Conservation (phyloP, 2,797 vertebrate genomes). For the Pseudomugil tenellus region DNA sequence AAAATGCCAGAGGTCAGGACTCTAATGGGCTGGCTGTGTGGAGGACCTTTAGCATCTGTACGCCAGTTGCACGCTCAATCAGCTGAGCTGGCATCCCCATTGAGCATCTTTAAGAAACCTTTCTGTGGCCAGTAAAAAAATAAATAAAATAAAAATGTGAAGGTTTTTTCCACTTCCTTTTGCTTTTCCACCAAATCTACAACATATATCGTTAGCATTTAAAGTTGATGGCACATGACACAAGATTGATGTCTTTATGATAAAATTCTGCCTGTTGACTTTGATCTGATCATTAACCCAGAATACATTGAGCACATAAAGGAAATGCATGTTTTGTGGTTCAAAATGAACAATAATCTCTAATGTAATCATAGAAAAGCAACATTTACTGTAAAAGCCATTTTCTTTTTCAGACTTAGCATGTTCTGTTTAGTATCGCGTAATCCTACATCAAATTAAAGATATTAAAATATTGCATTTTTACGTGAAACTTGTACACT, state of each 20-base stretch:
- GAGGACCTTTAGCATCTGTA: background rate
- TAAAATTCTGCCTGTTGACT: too few species aligned
- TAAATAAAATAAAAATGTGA: too few species aligned
- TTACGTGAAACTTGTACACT: background rate
- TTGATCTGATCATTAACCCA: background rate
- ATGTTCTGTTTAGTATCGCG: background rate
- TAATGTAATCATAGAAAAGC: conserved; percentile 2
- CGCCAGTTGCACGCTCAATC: background rate
- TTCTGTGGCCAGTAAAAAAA: background rate
- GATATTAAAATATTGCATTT: background rate
- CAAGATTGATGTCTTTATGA: background rate
- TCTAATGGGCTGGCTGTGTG: background rate
- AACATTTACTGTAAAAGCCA: background rate
- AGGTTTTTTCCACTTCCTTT: background rate
- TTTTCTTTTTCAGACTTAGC: background rate
- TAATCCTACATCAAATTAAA: background rate
- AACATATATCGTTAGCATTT: background rate
- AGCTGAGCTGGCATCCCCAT: background rate
- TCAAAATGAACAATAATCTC: background rate
- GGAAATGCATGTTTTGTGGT: background rate
- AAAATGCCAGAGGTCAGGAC: background rate
- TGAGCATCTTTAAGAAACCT: background rate
- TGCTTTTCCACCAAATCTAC: background rate
- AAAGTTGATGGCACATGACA: background rate
- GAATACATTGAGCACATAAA: background rate